Evolutionary conservation across 2,113 vertebrate species (phyloP).

Genomic region (Nesoenas mayeri): DNA sequence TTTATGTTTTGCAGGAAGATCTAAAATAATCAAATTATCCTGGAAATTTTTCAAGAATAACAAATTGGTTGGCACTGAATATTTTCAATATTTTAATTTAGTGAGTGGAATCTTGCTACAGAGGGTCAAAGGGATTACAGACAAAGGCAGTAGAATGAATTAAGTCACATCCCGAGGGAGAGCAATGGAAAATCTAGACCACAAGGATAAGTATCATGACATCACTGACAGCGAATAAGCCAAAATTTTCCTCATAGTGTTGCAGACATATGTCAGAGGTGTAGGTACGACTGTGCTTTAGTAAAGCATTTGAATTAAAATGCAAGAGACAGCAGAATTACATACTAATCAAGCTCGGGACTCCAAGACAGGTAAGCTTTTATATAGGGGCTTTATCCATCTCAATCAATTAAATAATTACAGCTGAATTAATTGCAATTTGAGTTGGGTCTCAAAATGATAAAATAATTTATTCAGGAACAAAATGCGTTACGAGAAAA

Average conservation of each 20-base stretch:
- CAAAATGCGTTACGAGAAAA: background rate
- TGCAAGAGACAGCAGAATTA: background rate
- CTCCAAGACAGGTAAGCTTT: background rate
- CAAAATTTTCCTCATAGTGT: background rate
- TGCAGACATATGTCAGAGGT: background rate
- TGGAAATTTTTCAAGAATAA: slow-evolving; percentile 28
- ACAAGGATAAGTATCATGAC: background rate
- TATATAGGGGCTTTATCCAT: background rate
- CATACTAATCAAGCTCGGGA: background rate
- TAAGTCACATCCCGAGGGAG: background rate
- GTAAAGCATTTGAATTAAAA: background rate
- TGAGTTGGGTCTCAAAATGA: background rate
- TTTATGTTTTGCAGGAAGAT: background rate
- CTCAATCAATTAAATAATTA: background rate
- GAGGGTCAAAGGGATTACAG: background rate
- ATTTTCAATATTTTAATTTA: slow-evolving; percentile 21
- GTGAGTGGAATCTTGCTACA: background rate
- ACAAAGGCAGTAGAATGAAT: background rate
- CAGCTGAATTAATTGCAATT: background rate
- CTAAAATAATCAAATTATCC: background rate
- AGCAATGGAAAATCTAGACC: background rate
- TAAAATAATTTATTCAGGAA: background rate
- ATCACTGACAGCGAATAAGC: background rate
- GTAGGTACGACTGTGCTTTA: background rate
- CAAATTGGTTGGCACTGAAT: background rate